phyloP scores from a whole-genome alignment of 1,140 invertebrate genomes.

The Formica exsecta region DNA sequence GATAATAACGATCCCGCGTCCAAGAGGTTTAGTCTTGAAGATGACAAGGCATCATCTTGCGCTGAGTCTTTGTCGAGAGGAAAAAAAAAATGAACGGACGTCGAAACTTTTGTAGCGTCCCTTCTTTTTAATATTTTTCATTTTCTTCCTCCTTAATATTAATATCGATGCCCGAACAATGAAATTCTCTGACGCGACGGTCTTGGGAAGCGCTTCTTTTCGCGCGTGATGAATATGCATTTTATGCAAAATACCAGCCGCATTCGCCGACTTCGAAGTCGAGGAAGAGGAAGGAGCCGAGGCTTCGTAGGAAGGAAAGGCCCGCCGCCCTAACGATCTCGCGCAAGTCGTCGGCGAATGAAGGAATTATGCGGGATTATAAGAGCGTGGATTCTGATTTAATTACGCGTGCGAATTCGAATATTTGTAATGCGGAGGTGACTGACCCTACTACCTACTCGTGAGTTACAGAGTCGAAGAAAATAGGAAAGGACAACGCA shows the following conservation, averaged over 20 bases:
- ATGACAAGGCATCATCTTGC: not conserved
- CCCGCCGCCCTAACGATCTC: slow-evolving; percentile 22
- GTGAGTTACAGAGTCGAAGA: not conserved
- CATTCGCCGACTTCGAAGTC: slow-evolving; percentile 41
- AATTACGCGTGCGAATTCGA: slow-evolving; percentile 17
- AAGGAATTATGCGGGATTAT: slow-evolving; percentile 47
- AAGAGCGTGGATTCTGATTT: slow-evolving; percentile 32
- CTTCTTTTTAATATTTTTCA: not conserved
- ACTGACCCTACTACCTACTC: not conserved
- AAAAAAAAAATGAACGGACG: not conserved
- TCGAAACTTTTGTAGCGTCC: not conserved
- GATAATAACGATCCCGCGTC: slow-evolving; percentile 8
- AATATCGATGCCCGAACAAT: slow-evolving; percentile 39
- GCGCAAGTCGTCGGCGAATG: slow-evolving; percentile 36
- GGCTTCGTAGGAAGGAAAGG: slow-evolving; percentile 28
- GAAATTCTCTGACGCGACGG: not conserved
- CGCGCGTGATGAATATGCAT: slow-evolving; percentile 63
- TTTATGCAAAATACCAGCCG: slow-evolving; percentile 56
- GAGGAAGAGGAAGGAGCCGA: slow-evolving; percentile 23
- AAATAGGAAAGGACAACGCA: not conserved
- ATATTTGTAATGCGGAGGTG: slow-evolving; percentile 8
- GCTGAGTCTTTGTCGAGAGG: not conserved
- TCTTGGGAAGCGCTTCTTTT: slow-evolving; percentile 43
- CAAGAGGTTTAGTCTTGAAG: slow-evolving; percentile 9
- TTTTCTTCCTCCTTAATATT: no score